A percentile compares a stretch with the other conserved stretches of the same genome.
Conservation (phyloP, 2,797 vertebrate genomes). For the Sebastolobus altivelis region DNA sequence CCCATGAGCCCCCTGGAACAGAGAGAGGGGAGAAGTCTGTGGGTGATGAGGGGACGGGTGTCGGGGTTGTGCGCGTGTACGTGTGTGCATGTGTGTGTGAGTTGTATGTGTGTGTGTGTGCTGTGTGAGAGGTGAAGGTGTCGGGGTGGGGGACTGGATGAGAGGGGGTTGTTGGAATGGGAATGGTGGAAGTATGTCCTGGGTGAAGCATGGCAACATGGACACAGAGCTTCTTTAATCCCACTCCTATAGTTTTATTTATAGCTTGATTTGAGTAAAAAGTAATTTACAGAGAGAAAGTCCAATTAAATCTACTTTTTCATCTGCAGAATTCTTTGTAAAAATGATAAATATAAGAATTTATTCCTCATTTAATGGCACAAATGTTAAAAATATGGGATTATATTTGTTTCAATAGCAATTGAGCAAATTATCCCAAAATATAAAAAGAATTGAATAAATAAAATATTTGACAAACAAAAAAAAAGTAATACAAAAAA, state of each 20-base stretch:
- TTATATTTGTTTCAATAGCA: neutral
- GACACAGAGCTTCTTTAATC: constrained; percentile 77
- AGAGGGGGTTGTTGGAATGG: constrained; percentile 64
- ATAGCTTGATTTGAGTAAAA: too few species aligned
- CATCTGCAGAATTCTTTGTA: neutral
- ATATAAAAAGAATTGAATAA: neutral
- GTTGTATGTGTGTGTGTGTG: constrained; percentile 41
- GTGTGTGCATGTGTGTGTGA: constrained; percentile 57
- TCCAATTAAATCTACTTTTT: neutral
- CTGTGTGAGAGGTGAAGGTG: constrained; percentile 55
- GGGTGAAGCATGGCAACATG: constrained; percentile 77
- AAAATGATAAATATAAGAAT: neutral
- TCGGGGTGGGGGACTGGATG: constrained; percentile 58
- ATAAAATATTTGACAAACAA: neutral
- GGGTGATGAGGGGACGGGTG: constrained; percentile 83
- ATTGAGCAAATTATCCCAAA: neutral
- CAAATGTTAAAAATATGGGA: neutral
- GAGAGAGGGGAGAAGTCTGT: constrained; percentile 89
- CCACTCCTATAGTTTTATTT: constrained; percentile 54
- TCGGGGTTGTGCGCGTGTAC: constrained; percentile 66
- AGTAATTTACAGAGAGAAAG: neutral
- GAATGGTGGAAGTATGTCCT: constrained; percentile 65
- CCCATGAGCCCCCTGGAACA: constrained; percentile 98
- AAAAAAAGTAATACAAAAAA: too few species aligned
- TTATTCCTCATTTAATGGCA: neutral